Percentiles rank a stretch among this genome's conserved stretches.
Conservation (phyloP, 1,140 invertebrate genomes). For the Euglossa dilemma region DNA sequence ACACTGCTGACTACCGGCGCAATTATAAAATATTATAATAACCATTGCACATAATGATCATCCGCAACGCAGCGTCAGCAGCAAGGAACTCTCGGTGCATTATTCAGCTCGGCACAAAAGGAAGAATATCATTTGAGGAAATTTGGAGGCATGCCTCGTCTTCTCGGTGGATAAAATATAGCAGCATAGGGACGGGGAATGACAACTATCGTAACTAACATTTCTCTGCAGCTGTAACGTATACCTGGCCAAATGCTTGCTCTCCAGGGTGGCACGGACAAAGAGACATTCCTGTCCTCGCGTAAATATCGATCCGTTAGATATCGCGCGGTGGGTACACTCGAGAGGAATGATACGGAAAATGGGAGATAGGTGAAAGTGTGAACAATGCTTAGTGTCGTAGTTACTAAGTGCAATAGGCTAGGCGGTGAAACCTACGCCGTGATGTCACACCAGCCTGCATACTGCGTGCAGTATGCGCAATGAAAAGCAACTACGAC, state of each 20-base stretch:
- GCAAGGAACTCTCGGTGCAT: not conserved
- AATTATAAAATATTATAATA: too few species aligned
- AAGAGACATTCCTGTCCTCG: constrained; percentile 23
- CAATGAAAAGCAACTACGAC: not conserved
- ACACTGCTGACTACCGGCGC: too few species aligned
- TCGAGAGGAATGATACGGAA: constrained; percentile 69
- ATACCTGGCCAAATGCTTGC: not conserved
- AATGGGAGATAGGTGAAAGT: constrained; percentile 75
- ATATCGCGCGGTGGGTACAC: constrained; percentile 42
- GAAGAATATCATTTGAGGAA: not conserved
- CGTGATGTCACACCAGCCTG: constrained; percentile 16
- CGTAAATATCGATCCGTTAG: constrained; percentile 34
- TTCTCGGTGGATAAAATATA: not conserved
- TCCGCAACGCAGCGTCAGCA: not conserved
- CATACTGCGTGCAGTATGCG: not conserved
- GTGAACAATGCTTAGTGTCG: constrained; percentile 69
- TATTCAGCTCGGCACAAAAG: not conserved
- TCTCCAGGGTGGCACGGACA: not conserved
- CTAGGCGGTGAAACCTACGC: constrained; percentile 29
- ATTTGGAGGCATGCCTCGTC: not conserved
- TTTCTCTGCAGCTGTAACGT: not conserved
- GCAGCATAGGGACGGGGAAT: not conserved
- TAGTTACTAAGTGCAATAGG: constrained; percentile 43
- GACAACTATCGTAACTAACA: not conserved
- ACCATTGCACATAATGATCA: too few species aligned